Percentiles rank a stretch among this genome's conserved stretches.
phyloP scores from a whole-genome alignment of 2,888 invertebrate species.

The Portevinia maculata region DNA sequence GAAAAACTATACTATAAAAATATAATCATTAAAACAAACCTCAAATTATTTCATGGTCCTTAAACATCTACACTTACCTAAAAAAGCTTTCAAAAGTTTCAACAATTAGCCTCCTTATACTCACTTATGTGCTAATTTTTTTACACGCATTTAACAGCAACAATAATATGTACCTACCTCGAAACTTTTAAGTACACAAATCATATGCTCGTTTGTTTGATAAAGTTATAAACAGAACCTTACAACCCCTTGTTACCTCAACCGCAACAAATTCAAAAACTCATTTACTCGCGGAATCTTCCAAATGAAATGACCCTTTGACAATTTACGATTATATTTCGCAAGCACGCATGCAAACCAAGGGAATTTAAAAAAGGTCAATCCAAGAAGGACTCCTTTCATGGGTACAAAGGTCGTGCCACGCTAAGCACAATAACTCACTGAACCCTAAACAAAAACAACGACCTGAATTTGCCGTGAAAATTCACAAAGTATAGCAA shows the following conservation, averaged over 20 bases:
- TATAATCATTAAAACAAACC: no score
- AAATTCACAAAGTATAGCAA: constrained; percentile 27
- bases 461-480: constrained; percentile 2
- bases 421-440: constrained; percentile 23
- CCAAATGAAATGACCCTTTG: constrained; percentile 16
- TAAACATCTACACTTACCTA: no score
- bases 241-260: constrained; percentile 13
- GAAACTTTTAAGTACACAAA: neutral
- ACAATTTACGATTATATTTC: constrained; percentile 7
- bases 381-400: neutral
- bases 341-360: neutral
- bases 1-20: no score
- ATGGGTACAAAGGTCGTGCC: neutral
- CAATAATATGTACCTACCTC: no score
- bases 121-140: no score
- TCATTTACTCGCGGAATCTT: neutral
- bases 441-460: neutral
- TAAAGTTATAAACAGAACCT: constrained; percentile 4
- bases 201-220: constrained; percentile 26
- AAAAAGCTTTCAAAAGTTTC: no score
- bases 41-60: no score
- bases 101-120: no score
- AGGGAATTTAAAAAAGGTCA: constrained; percentile 2
- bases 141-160: neutral
- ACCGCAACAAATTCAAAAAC: neutral